Base-by-base conservation (phyloP, 2,888 invertebrate species). In the Orthosia gothica region DNA sequence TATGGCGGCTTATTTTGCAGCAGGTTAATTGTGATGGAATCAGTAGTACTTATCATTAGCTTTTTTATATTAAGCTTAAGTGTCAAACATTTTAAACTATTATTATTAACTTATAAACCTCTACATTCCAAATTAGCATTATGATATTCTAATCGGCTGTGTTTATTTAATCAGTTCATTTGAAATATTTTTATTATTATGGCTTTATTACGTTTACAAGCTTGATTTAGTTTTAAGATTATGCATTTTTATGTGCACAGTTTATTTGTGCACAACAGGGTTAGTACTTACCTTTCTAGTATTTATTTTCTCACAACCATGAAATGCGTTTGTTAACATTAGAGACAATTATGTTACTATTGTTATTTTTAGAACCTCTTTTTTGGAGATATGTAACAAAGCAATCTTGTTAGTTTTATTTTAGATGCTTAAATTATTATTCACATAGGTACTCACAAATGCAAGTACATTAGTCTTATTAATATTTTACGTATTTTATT, bases 1-100 rank as follows among this genome's bases (percentile, higher is more conserved):
- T 81, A 87, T 79, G 88, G 91, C 89, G 91, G 93, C 92, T 92
- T 93, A 92, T 93, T 91, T 92, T 91, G 92, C 92, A 94, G 93
- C 93, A 91, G 93, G 92, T 93, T 94, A 92, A 95, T 94, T 96
- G 95, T 95, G 95, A 95, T 95, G 92, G 91, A 93, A 91, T 92
- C 90, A 90, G 88, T 93, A 93, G 96, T 95, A 96, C 95, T 95
- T 95, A 95, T 89, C 90, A 91, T 93, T 94, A 95, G 95, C 95
- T 95, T 96, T 95, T 95, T 93, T 95, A 95, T 91, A 86, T 86
- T 94, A 94, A 93, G 90, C 87, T 84, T 95, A 95, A 94, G 94
- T 91, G 88, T 90, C 83, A 87, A 86, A 85, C 89, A 84, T 89
- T 89, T 75, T 70, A 71, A 82, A 76, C 55, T 79, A 86, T 66